phyloP scores from a whole-genome alignment of 2,888 invertebrate species.

The Charanyca ferruginea region DNA sequence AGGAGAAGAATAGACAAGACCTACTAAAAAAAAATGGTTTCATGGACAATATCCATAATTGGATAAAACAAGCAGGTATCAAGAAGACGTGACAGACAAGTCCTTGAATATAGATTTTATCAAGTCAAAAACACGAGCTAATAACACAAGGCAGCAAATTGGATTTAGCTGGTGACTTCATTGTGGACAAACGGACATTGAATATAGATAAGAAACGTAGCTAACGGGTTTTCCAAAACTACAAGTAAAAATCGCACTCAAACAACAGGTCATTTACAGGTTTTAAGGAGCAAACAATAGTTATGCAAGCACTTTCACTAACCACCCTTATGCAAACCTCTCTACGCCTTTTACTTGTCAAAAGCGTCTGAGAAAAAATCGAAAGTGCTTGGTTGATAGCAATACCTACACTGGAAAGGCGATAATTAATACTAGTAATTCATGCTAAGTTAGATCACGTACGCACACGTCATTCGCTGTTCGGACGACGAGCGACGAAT shows the following conservation, averaged over 20 bases:
- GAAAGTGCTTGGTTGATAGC: slow-evolving; percentile 72
- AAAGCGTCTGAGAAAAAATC: slow-evolving; percentile 70
- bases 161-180: slow-evolving; percentile 77
- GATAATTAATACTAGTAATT: slow-evolving; percentile 79
- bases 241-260: slow-evolving; percentile 22
- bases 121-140: slow-evolving; percentile 57
- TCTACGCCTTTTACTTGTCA: slow-evolving; percentile 75
- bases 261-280: slow-evolving; percentile 49
- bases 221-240: slow-evolving; percentile 52
- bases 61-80: slow-evolving; percentile 23
- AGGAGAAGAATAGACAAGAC: too few species aligned
- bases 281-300: slow-evolving; percentile 67
- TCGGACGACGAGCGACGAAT: slow-evolving; percentile 71
- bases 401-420: slow-evolving; percentile 72
- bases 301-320: slow-evolving; percentile 78
- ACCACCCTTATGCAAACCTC: slow-evolving; percentile 69
- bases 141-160: slow-evolving; percentile 65
- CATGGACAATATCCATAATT: slow-evolving; percentile 22
- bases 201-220: slow-evolving; percentile 60
- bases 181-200: slow-evolving; percentile 72
- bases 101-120: slow-evolving; percentile 49
- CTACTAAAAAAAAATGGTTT: too few species aligned
- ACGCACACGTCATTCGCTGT: slow-evolving; percentile 63
- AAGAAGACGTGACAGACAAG: slow-evolving; percentile 27
- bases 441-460: slow-evolving; percentile 67